Conservation (phyloP, 2,888 invertebrate species). For the Aphodius sticticus region DNA sequence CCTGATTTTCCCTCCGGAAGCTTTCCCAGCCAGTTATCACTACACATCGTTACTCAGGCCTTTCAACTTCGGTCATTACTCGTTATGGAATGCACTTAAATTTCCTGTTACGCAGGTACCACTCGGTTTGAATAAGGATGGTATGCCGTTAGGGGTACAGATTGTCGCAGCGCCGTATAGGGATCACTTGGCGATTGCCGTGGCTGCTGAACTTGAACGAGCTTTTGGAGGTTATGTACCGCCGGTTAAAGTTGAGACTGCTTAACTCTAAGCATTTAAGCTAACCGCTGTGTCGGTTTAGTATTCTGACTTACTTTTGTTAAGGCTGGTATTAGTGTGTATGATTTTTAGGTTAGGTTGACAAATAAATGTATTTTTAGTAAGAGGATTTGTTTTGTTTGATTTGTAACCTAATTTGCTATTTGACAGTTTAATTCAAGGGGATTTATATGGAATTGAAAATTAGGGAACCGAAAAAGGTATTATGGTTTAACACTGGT, state of each 20-base stretch:
- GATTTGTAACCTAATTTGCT: neutral
- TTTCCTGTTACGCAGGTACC: constrained; percentile 88
- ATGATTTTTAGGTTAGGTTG: neutral
- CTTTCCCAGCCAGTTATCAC: constrained; percentile 83
- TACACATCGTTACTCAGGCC: constrained; percentile 78
- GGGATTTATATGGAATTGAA: no score
- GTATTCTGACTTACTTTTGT: neutral
- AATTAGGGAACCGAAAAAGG: no score
- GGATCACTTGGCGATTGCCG: constrained; percentile 78
- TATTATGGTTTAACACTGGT: no score
- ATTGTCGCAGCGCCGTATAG: constrained; percentile 74
- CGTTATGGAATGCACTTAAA: constrained; percentile 83
- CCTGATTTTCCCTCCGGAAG: constrained; percentile 82
- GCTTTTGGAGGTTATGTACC: constrained; percentile 77
- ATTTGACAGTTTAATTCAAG: no score
- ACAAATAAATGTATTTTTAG: neutral
- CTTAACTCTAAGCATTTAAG: neutral
- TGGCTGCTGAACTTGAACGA: constrained; percentile 74
- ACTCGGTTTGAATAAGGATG: constrained; percentile 73
- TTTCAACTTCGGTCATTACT: constrained; percentile 86
- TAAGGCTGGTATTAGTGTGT: neutral
- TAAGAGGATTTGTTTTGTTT: neutral
- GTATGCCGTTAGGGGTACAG: constrained; percentile 83
- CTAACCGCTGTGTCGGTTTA: neutral
- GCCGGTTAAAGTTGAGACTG: constrained; percentile 52